Evolutionary conservation across 30 jellyfish, hydroid and myxozoan species (phyloP).

Genomic region (Haliclystus octoradiatus): DNA sequence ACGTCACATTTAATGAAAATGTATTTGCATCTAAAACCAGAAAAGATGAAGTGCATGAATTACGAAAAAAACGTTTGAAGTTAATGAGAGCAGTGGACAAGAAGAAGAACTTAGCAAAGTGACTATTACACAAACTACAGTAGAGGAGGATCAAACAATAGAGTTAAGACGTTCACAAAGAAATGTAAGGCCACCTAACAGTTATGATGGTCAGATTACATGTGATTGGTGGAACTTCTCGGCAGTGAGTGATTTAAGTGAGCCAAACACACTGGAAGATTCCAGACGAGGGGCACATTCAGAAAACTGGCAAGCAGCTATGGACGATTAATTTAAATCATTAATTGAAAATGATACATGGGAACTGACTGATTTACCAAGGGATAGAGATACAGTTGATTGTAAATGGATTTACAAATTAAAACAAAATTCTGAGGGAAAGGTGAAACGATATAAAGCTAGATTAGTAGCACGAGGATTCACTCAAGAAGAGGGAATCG

Average conservation of each 20-base stretch:
- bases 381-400: slow-evolving; percentile 5
- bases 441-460: slow-evolving; percentile 17
- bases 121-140: too few species aligned
- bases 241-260: slow-evolving; percentile 5
- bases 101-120: too few species aligned
- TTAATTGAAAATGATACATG: slow-evolving; percentile 17
- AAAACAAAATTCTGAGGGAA: slow-evolving; percentile 21
- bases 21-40: too few species aligned
- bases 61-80: too few species aligned
- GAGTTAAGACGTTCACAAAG: too few species aligned
- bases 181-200: too few species aligned
- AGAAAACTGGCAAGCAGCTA: slow-evolving; percentile 22
- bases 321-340: slow-evolving; percentile 5
- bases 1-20: slow-evolving; percentile 32
- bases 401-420: slow-evolving; percentile 15
- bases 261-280: slow-evolving; percentile 16
- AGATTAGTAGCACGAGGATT: slow-evolving; percentile 21
- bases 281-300: slow-evolving; percentile 11
- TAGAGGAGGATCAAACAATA: too few species aligned
- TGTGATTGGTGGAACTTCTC: too few species aligned
- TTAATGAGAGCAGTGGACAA: too few species aligned
- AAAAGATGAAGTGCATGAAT: too few species aligned
- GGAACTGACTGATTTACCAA: slow-evolving; percentile 16
- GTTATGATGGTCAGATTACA: too few species aligned
- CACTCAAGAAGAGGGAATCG: slow-evolving; percentile 7